Evolutionary conservation across 2,888 invertebrate species (phyloP).

Genomic region (Zygaena filipendulae): DNA sequence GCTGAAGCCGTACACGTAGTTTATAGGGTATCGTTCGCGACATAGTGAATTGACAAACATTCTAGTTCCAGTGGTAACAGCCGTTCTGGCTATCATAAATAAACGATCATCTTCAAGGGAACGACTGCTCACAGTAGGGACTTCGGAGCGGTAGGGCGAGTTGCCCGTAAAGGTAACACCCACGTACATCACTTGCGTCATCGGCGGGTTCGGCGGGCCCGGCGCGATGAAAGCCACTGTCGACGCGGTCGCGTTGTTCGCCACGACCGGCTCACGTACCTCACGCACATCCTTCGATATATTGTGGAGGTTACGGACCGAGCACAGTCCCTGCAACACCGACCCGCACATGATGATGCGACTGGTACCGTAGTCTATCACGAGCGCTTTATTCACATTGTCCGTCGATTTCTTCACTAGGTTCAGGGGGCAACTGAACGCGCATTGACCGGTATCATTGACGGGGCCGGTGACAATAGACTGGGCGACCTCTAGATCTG

Average conservation of each 20-base stretch:
- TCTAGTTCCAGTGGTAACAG: slow-evolving; percentile 90
- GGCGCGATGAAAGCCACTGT: slow-evolving; percentile 97
- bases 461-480: slow-evolving; percentile 86
- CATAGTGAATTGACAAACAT: slow-evolving; percentile 93
- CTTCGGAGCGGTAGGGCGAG: slow-evolving; percentile 92
- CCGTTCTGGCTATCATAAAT: slow-evolving; percentile 91
- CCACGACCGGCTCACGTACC: slow-evolving; percentile 91
- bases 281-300: slow-evolving; percentile 83
- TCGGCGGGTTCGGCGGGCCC: slow-evolving; percentile 91
- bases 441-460: slow-evolving; percentile 91
- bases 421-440: slow-evolving; percentile 83
- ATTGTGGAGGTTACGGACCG: slow-evolving; percentile 88
- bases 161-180: slow-evolving; percentile 94
- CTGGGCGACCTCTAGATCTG: slow-evolving; percentile 83
- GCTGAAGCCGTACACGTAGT: slow-evolving; percentile 96
- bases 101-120: slow-evolving; percentile 88
- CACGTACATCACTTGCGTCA: slow-evolving; percentile 94
- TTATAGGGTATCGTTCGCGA: slow-evolving; percentile 91
- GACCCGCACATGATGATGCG: slow-evolving; percentile 93
- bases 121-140: slow-evolving; percentile 93
- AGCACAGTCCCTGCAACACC: slow-evolving; percentile 90
- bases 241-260: slow-evolving; percentile 94
- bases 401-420: slow-evolving; percentile 82
- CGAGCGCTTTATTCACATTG: slow-evolving; percentile 93
- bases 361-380: slow-evolving; percentile 91